Evolutionary conservation across 2,888 invertebrate genomes (phyloP), one percentile per base, ranked within the genome.

Genomic region (Cyclophora punctaria): DNA sequence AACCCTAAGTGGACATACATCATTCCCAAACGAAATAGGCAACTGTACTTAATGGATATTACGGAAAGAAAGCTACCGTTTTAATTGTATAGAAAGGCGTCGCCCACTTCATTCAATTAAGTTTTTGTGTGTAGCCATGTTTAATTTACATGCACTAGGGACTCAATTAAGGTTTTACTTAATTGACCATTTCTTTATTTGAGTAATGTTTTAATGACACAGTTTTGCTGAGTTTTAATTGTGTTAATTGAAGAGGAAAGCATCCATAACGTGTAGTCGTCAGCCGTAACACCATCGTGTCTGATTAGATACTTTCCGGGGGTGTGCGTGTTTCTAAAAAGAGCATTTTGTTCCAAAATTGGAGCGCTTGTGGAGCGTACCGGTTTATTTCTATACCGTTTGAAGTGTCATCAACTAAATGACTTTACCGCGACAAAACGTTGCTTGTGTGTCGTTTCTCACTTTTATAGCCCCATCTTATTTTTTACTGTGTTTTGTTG

Each of bases 301-400:
- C 62, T 52, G 61, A 60, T 63, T 56, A 60, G 60, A 65, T 69
- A 73, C 74, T 72, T 74, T 68, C 55, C 59, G 67, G 59, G 62
- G 57, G 56, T 64, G 55, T 60, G 53, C 54, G 59, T 60, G 61
- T 51, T 45, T 55, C 60, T 66, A 64, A 67, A 71, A 64, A 66
- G 62, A 60, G 64, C 58, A 68, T 74, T 37, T 75, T 73, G 68
- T 74, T 77, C 77, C 71, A 67, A 69, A 75, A 73, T 63, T 59
- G 73, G 71, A 71, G 62, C 59, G 53, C 56, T 57, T 64, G 62
- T 53, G 63, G 60, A 58, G 55, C 55, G 59, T 67, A 61, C 66
- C 54, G 47, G 67, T 75, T 71, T 79, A 79, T 79, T 80, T 79
- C 66, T 65, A 74, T 69, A 58, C 65, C 67, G 70, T 78, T 74